Evolutionary conservation across 2,797 vertebrate genomes (phyloP).

Genomic region (Cynopterus sphinx): DNA sequence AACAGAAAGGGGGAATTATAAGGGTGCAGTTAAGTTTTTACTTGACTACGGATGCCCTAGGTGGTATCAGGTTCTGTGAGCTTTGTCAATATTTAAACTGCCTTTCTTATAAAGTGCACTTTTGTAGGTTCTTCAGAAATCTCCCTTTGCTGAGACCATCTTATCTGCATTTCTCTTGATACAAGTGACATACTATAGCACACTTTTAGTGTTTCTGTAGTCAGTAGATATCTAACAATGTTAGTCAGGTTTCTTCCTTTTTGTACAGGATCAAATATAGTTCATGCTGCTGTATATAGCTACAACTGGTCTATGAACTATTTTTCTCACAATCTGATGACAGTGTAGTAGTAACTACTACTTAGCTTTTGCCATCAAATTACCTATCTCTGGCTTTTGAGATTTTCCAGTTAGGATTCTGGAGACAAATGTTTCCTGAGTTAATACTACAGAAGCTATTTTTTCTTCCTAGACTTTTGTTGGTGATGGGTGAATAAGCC

Average conservation of each 20-base stretch:
- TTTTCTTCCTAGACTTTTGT: background rate
- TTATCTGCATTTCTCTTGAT: background rate
- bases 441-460: background rate
- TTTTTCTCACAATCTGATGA: background rate
- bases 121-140: background rate
- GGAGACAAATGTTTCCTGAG: background rate
- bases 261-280: background rate
- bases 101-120: background rate
- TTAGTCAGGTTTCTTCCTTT: background rate
- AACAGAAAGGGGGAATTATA: background rate
- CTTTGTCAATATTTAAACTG: background rate
- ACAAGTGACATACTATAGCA: background rate
- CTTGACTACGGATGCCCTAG: background rate
- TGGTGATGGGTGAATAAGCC: background rate
- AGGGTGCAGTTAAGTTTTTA: background rate
- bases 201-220: background rate
- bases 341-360: background rate
- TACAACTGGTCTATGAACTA: background rate
- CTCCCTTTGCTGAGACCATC: background rate
- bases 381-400: background rate
- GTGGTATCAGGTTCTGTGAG: background rate
- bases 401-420: background rate
- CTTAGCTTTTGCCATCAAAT: background rate
- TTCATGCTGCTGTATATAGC: background rate
- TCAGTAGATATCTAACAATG: background rate